Evolutionary conservation across 2,888 invertebrate genomes (phyloP), one percentile per base, ranked within the genome.

Genomic region (Hirudinaria manillensis): DNA sequence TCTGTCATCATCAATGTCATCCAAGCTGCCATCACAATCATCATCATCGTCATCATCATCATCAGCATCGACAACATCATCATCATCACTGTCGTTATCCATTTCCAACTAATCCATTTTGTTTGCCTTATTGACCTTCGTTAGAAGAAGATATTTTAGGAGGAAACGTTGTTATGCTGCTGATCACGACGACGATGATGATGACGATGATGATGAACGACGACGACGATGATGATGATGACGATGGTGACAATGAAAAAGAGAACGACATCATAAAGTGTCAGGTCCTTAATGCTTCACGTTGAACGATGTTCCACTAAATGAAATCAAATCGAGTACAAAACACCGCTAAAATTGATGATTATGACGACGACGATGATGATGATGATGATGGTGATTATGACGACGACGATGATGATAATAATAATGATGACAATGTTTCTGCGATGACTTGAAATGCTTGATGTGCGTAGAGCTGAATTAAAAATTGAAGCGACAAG

Each of bases 331-430:
- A n/a, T n/a, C n/a, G n/a, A n/a, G n/a, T n/a, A n/a, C n/a, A n/a
- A n/a, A n/a, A n/a, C n/a, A n/a, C n/a, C n/a, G n/a, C n/a, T n/a
- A n/a, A n/a, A n/a, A 36, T 36, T 55, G 72, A 38, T 34, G 56
- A 13, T 74, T 4, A 24, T 10, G 61, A 34, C 29, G 24, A 34
- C 65, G 36, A 55, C 65, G 70, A 45, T 68, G 68, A 32, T 70
- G 51, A 70, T 70, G 51, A 51, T 75, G 66, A 75, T 34, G 67
- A 75, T 75, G 66, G 19, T 70, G 70, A 68, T 61, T 56, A 66
- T 61, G 71, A 65, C 45, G 55, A 45, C 65, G 74, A 71, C 29
- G 53, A 38, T 71, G 75, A 53, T 75, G 75, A 71, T 45, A n/a
- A 7, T 70, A 51, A 1, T 70, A 70, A 13, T 75, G 75, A 53